Percentiles rank a stretch among this genome's conserved stretches.
Evolutionary conservation across 2,113 vertebrate species (phyloP).

Genomic region (Bubo blakistoni): DNA sequence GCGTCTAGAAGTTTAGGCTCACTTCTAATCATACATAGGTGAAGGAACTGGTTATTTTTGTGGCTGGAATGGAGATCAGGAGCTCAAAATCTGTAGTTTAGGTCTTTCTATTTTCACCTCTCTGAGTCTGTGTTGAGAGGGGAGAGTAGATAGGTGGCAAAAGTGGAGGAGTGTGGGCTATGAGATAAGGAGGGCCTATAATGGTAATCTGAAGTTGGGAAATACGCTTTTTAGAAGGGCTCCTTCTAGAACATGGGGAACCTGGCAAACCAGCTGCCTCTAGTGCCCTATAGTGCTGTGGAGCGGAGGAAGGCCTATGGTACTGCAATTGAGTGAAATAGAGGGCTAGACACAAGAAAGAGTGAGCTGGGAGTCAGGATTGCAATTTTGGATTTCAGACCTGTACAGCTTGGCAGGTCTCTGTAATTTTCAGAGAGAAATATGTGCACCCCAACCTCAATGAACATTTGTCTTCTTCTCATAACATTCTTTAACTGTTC

Average conservation of each 20-base stretch:
- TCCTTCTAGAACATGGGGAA: background rate
- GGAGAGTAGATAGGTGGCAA: background rate
- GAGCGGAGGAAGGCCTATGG: background rate
- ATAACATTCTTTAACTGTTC: slow-evolving; percentile 29
- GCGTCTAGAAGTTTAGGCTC: background rate
- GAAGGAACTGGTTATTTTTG: background rate
- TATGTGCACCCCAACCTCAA: slow-evolving; percentile 13
- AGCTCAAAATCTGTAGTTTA: background rate
- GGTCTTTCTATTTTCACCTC: background rate
- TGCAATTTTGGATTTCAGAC: background rate
- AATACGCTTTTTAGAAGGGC: background rate
- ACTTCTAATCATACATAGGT: background rate
- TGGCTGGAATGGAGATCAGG: background rate
- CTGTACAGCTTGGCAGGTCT: slow-evolving; percentile 16
- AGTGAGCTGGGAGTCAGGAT: background rate
- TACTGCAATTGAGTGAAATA: background rate
- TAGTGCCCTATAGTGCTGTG: background rate
- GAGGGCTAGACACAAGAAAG: background rate
- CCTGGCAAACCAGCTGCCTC: background rate
- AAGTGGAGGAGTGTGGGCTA: background rate
- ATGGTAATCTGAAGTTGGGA: background rate
- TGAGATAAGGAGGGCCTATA: background rate
- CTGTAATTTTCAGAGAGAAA: slow-evolving; percentile 9
- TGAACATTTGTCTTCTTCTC: slow-evolving; percentile 9
- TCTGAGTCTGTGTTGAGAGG: background rate